Conservation (phyloP, 2,888 invertebrate species). For the Abrostola triplasia region DNA sequence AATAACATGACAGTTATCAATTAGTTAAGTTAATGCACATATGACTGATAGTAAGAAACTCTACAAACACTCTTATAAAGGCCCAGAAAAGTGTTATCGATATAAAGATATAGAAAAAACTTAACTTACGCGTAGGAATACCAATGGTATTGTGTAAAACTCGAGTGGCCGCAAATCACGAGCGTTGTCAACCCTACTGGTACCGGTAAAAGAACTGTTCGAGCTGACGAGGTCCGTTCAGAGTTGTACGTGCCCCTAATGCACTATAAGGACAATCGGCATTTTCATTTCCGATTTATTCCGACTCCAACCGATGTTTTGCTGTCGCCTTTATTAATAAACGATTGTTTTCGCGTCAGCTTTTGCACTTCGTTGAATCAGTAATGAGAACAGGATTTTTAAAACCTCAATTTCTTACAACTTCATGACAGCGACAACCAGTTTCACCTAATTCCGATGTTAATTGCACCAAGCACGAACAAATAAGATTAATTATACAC, state of each 20-base stretch:
- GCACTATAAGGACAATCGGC: constrained; percentile 69
- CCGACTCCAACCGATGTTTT: constrained; percentile 67
- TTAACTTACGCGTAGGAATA: constrained; percentile 16
- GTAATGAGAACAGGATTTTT: constrained; percentile 76
- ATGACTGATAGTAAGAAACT: not conserved
- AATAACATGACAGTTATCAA: no score
- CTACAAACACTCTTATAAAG: not conserved
- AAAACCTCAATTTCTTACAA: constrained; percentile 69
- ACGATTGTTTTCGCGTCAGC: constrained; percentile 83
- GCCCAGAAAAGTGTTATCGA: not conserved
- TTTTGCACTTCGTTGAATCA: constrained; percentile 85
- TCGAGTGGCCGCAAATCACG: constrained; percentile 6
- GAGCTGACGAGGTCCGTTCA: constrained; percentile 50
- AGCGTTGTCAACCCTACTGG: constrained; percentile 40
- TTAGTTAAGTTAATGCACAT: no score
- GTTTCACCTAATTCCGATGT: constrained; percentile 81
- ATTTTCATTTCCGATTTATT: constrained; percentile 72
- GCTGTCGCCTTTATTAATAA: constrained; percentile 75
- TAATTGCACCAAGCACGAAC: constrained; percentile 73
- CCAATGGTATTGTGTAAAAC: constrained; percentile 27
- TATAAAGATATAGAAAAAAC: constrained; percentile 13
- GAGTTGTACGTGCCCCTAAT: constrained; percentile 71
- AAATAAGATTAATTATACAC: constrained; percentile 78
- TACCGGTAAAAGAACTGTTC: constrained; percentile 59
- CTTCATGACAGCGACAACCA: constrained; percentile 65